Percentiles rank a stretch among this genome's conserved stretches.
phyloP scores from a whole-genome alignment of 2,888 invertebrate genomes.

The Platycheirus rosarum region DNA sequence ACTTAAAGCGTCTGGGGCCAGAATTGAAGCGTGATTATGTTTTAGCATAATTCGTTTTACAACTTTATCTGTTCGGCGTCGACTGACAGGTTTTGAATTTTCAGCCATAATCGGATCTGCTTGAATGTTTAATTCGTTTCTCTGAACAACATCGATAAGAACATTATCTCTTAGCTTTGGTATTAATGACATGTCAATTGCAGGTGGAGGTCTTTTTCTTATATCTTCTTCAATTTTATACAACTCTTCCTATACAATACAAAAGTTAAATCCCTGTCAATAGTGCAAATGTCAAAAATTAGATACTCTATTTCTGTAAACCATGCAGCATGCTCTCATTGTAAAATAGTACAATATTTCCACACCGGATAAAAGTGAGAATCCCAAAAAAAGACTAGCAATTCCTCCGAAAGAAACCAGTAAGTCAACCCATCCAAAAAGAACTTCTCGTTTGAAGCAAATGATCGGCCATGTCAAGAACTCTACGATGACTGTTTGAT shows the following conservation, averaged over 20 bases:
- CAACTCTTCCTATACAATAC: conserved; percentile 77
- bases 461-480: conserved; percentile 89
- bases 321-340: conserved; percentile 84
- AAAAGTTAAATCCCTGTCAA: neutral
- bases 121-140: conserved; percentile 39
- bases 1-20: too few species aligned
- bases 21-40: too few species aligned
- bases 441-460: conserved; percentile 90
- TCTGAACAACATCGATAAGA: conserved; percentile 18
- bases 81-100: conserved; percentile 28
- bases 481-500: conserved; percentile 81
- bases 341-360: conserved; percentile 91
- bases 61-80: conserved; percentile 50
- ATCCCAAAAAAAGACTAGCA: conserved; percentile 85
- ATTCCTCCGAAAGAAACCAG: conserved; percentile 85
- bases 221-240: conserved; percentile 81
- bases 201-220: conserved; percentile 78
- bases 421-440: conserved; percentile 93
- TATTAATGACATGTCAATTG: conserved; percentile 78
- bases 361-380: conserved; percentile 89
- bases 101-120: neutral
- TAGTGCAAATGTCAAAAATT: neutral
- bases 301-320: conserved; percentile 80
- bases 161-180: conserved; percentile 62
- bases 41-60: too few species aligned